Evolutionary conservation across 1,140 invertebrate species (phyloP).

Genomic region (Orius insidiosus): DNA sequence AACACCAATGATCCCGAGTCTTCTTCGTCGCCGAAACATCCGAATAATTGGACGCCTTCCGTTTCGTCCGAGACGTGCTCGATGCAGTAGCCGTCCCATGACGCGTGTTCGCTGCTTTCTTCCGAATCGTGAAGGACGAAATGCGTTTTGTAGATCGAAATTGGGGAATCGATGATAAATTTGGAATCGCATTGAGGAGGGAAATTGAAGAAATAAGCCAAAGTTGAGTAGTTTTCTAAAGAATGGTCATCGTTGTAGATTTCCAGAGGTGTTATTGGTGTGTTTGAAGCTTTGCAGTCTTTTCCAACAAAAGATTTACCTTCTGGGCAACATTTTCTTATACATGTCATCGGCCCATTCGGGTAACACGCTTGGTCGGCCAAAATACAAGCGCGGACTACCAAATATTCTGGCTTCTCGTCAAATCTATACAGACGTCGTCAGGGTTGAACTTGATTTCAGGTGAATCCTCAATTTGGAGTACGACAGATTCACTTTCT

Average conservation of each 20-base stretch:
- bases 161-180: constrained; percentile 1
- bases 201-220: background rate
- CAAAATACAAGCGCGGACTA: constrained; percentile 14
- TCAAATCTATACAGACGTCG: constrained; percentile 16
- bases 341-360: constrained; percentile 7
- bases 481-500: constrained; percentile 13
- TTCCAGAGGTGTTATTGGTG: background rate
- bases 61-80: constrained; percentile 6
- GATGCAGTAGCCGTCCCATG: constrained; percentile 7
- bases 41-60: constrained; percentile 6
- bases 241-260: background rate
- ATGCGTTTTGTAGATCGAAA: background rate
- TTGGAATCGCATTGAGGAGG: background rate
- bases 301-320: constrained; percentile 5
- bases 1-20: background rate
- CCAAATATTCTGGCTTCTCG: constrained; percentile 11
- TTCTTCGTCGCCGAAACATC: constrained; percentile 12
- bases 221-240: background rate
- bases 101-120: background rate
- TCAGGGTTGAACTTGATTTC: constrained; percentile 14
- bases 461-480: constrained; percentile 1
- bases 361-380: constrained; percentile 6
- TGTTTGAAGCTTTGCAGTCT: background rate
- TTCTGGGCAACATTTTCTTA: constrained; percentile 16
- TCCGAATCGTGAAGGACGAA: background rate